Conservation (phyloP, 1,140 invertebrate species). For the Bradysia coprophila region DNA sequence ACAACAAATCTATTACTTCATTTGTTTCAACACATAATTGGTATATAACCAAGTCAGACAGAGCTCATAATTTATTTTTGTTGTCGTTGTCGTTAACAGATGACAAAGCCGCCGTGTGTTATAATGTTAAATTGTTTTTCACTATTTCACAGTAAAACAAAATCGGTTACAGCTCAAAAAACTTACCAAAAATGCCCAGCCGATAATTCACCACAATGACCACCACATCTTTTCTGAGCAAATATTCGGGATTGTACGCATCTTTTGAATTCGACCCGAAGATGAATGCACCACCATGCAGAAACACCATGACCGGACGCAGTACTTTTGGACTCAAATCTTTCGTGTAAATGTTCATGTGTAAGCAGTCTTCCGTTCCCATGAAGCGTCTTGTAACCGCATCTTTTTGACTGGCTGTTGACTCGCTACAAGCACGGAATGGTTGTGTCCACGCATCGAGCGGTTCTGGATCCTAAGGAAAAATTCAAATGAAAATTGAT, state of each 20-base stretch:
- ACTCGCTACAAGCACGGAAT: constrained; percentile 21
- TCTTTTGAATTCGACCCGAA: constrained; percentile 13
- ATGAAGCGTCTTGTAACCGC: constrained; percentile 10
- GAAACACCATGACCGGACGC: constrained; percentile 27
- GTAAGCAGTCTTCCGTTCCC: constrained; percentile 14
- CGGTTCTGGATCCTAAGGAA: constrained; percentile 26
- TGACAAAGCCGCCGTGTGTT: no score
- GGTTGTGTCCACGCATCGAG: constrained; percentile 26
- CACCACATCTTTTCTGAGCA: constrained; percentile 29
- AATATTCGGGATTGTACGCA: constrained; percentile 18
- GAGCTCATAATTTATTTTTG: no score
- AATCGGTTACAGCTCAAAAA: no score
- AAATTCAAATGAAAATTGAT: constrained; percentile 1
- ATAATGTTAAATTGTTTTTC: no score
- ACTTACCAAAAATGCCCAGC: constrained; percentile 22
- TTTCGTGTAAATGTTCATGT: constrained; percentile 12
- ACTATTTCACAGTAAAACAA: no score
- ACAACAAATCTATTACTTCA: no score
- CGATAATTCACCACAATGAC: constrained; percentile 32
- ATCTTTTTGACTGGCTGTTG: constrained; percentile 12
- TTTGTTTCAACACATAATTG: no score
- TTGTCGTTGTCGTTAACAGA: no score
- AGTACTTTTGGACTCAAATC: not conserved
- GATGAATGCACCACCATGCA: constrained; percentile 22
- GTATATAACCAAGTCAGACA: no score